Evolutionary conservation across 1,140 invertebrate species (phyloP).

Genomic region (Anoplolepis gracilipes): DNA sequence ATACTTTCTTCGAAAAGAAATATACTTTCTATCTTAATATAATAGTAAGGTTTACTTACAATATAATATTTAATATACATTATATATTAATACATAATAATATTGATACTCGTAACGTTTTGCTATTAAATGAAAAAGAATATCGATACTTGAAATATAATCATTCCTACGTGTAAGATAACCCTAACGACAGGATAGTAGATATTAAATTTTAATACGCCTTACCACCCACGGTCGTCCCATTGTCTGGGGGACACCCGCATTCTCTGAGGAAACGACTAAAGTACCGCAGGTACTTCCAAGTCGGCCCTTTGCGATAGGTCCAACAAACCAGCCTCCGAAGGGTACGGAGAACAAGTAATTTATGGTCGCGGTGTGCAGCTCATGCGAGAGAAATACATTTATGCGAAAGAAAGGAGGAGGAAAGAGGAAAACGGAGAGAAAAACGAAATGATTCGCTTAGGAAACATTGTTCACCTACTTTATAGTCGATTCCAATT

Average conservation of each 20-base stretch:
- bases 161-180: conserved; percentile 9
- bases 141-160: conserved; percentile 16
- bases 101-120: background rate
- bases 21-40: too few species aligned
- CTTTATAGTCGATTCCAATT: background rate
- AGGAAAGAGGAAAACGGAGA: background rate
- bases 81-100: conserved; percentile 3
- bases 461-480: background rate
- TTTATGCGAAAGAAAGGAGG: background rate
- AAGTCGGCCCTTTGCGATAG: conserved; percentile 28
- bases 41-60: background rate
- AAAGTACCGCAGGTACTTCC: conserved; percentile 47
- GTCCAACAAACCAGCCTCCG: conserved; percentile 15
- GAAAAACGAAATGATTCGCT: conserved; percentile 26
- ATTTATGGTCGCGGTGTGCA: conserved; percentile 60
- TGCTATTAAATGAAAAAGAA: background rate
- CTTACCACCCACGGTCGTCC: conserved; percentile 33
- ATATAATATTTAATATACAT: background rate
- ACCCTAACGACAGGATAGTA: background rate
- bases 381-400: background rate
- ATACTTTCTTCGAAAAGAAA: too few species aligned
- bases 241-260: conserved; percentile 29
- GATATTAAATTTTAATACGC: conserved; percentile 46
- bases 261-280: background rate
- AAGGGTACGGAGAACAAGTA: conserved; percentile 35